Evolutionary conservation across 2,797 vertebrate species (phyloP), one percentile per base, ranked within the genome.

Genomic region (Mormyrops attenuatus): DNA sequence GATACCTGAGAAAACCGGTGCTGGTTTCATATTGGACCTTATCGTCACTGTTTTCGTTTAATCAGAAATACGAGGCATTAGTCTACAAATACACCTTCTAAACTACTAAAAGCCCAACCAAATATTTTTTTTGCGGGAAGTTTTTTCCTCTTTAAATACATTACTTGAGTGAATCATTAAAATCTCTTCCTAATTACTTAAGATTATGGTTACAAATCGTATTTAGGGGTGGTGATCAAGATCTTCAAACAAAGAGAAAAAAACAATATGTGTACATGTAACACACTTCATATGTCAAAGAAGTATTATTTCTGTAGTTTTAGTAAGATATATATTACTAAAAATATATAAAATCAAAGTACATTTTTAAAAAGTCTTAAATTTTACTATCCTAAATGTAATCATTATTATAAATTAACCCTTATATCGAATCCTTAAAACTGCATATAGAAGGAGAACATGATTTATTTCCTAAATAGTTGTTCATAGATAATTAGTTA

Each of bases 1-100:
- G 88, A 89, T 87, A 89, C 89, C 89, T 22, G 84, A 69, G 55
- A 87, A 87, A 53, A 73, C 60, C 26, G 60, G 60, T 22, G 26
- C 47, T 77, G 63, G 3, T 55, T 66, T 69, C 50, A 87, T 87
- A 87, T 89, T 77, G 50, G 50, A 73, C 89, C 66, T 87, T 87
- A 66, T 49, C 26, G 2, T 26, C 87, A 20, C 87, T 66, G 7
- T 84, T n/a, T 50, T 77, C 44, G 85, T 53, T 86, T 89, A 7
- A 87, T 34, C 85, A 34, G 5, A 88, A 66, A 69, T 87, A 55
- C 8, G 85, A 57, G 85, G 47, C 15, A 13, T 41, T 38, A 34
- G 13, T 22, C 52, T 53, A 15, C 85, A 55, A 57, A 87, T 55
- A 55, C 85, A 57, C 1, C 3, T 80, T 44, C 8, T 80, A n/a